Evolutionary conservation across 2,888 invertebrate genomes (phyloP).

Genomic region (Zygogramma bicolorata): DNA sequence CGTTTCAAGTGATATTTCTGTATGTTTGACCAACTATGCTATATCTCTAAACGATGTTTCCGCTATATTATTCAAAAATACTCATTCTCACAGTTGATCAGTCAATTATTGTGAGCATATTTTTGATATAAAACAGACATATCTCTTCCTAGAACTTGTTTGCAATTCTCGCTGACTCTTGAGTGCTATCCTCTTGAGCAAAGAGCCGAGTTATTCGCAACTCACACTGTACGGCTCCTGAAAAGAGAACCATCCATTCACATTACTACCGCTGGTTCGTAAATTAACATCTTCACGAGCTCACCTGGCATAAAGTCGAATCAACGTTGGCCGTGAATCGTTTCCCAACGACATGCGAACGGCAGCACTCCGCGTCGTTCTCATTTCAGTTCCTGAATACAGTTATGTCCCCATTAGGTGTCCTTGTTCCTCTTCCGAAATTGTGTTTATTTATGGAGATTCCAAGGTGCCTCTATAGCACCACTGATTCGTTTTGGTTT

Average conservation of each 20-base stretch:
- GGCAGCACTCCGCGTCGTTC: slow-evolving; percentile 11
- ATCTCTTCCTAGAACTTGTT: no score
- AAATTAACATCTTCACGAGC: neutral
- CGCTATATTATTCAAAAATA: no score
- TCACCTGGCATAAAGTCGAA: neutral
- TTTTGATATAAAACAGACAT: no score
- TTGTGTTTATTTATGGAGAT: slow-evolving; percentile 16
- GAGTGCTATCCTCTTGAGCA: neutral
- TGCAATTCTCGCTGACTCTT: no score
- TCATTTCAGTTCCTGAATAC: slow-evolving; percentile 15
- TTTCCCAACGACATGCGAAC: neutral
- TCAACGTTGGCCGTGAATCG: neutral
- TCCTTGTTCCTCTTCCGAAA: slow-evolving; percentile 24
- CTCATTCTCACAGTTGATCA: no score
- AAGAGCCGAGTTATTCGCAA: neutral
- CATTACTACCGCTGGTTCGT: neutral
- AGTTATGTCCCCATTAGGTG: slow-evolving; percentile 28
- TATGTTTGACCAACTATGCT: no score
- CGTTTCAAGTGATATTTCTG: no score
- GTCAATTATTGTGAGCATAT: no score
- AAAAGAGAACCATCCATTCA: neutral
- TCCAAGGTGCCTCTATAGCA: neutral
- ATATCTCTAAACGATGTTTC: no score
- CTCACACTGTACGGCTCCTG: neutral
- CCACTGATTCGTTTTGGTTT: neutral